phyloP scores from a whole-genome alignment of 2,797 vertebrate species.

The Eulemur rubriventer region DNA sequence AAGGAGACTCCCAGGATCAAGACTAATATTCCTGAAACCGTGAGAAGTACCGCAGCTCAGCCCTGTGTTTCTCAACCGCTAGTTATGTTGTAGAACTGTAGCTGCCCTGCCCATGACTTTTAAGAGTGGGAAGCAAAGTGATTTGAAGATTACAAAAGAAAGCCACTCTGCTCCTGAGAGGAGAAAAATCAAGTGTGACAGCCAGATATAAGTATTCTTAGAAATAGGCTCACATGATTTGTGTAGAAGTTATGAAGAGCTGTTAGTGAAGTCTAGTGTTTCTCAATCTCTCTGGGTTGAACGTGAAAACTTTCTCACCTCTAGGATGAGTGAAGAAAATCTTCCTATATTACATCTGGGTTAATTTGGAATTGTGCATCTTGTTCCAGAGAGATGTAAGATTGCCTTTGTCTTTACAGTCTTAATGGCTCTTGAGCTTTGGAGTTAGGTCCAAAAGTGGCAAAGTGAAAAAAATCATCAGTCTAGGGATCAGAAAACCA shows the following conservation, averaged over 20 bases:
- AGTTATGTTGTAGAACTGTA: background rate
- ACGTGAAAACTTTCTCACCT: conserved; percentile 44
- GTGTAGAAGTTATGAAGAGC: conserved; percentile 69
- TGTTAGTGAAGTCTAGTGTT: conserved; percentile 69
- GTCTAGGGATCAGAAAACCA: conserved; percentile 64
- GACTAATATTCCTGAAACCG: background rate
- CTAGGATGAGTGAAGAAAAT: conserved; percentile 36
- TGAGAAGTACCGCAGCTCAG: background rate
- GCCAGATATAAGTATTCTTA: conserved; percentile 68
- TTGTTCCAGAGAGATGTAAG: conserved; percentile 41
- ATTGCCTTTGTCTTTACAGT: conserved; percentile 45
- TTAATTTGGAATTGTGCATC: conserved; percentile 58
- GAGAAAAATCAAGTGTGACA: conserved; percentile 63
- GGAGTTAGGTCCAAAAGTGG: conserved; percentile 30
- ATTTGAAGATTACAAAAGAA: conserved; percentile 71
- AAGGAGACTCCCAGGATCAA: conserved; percentile 4
- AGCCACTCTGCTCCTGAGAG: conserved; percentile 60
- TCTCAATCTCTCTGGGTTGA: conserved; percentile 59
- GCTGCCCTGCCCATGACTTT: conserved; percentile 24
- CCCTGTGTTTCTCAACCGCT: background rate
- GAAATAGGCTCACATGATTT: conserved; percentile 63
- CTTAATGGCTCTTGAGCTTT: conserved; percentile 61
- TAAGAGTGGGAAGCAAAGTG: conserved; percentile 66
- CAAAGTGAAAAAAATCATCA: conserved; percentile 60
- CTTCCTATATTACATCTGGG: conserved; percentile 8